phyloP scores from a whole-genome alignment of 2,888 invertebrate genomes.

The Molanna angustata region DNA sequence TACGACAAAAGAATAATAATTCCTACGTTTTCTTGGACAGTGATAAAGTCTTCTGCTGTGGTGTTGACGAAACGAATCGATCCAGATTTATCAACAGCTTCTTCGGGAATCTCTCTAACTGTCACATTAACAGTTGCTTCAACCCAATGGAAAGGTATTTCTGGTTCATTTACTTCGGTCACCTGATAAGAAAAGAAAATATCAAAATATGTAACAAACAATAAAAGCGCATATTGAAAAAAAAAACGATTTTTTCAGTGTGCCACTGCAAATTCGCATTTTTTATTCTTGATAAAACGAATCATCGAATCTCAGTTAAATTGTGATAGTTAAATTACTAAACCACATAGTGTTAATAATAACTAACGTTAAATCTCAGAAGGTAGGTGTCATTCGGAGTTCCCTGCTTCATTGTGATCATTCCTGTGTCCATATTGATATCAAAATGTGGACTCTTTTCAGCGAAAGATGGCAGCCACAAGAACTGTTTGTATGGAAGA shows the following conservation, averaged over 20 bases:
- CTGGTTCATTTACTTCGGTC: conserved; percentile 61
- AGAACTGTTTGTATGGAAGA: conserved; percentile 84
- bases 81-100: conserved; percentile 89
- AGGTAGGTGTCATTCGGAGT: conserved; percentile 73
- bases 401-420: conserved; percentile 81
- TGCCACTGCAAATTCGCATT: no score
- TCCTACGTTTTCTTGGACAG: conserved; percentile 53
- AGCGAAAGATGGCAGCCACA: conserved; percentile 59
- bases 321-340: no score
- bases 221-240: no score
- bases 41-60: conserved; percentile 83
- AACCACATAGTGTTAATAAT: no score
- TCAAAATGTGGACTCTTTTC: conserved; percentile 64
- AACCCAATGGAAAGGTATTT: conserved; percentile 66
- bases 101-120: conserved; percentile 84
- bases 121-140: conserved; percentile 83
- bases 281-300: no score
- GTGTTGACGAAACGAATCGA: conserved; percentile 81
- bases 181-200: conserved; percentile 44
- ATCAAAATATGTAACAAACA: not conserved
- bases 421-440: conserved; percentile 73
- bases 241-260: no score
- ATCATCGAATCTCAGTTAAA: no score
- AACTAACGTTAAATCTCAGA: conserved; percentile 66
- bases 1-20: no score